Evolutionary conservation across 2,113 vertebrate genomes (phyloP).

Genomic region (Aramus guarauna): DNA sequence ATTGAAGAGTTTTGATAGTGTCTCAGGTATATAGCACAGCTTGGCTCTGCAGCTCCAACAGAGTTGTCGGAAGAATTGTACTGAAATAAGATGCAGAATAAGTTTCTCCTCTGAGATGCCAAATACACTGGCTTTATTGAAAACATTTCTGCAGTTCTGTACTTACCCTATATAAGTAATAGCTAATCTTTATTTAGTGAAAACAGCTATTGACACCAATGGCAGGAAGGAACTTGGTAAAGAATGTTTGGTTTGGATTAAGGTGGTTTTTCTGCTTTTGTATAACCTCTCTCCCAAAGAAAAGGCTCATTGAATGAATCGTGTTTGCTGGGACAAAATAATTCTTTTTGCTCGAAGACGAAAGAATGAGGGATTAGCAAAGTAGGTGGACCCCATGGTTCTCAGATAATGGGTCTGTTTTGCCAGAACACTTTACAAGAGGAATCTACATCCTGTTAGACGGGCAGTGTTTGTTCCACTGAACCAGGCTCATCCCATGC

Average conservation of each 20-base stretch:
- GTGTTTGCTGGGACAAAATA: background rate
- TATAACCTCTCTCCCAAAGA: background rate
- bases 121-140: background rate
- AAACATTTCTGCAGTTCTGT: background rate
- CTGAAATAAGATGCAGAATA: background rate
- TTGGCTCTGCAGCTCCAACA: background rate
- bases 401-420: background rate
- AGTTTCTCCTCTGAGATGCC: background rate
- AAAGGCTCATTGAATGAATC: background rate
- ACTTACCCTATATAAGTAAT: background rate
- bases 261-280: background rate
- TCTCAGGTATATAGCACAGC: background rate
- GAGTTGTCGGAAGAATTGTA: background rate
- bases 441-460: background rate
- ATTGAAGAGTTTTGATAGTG: background rate
- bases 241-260: conserved; percentile 24
- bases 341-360: background rate
- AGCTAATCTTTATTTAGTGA: background rate
- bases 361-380: background rate
- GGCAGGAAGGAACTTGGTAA: background rate
- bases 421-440: background rate
- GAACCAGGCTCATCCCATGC: background rate
- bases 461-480: background rate
- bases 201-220: background rate
- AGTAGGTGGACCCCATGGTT: background rate